A percentile compares a stretch with the other conserved stretches of the same genome.
Evolutionary conservation across 2,113 vertebrate species (phyloP).

Genomic region (Oryzias curvinotus): DNA sequence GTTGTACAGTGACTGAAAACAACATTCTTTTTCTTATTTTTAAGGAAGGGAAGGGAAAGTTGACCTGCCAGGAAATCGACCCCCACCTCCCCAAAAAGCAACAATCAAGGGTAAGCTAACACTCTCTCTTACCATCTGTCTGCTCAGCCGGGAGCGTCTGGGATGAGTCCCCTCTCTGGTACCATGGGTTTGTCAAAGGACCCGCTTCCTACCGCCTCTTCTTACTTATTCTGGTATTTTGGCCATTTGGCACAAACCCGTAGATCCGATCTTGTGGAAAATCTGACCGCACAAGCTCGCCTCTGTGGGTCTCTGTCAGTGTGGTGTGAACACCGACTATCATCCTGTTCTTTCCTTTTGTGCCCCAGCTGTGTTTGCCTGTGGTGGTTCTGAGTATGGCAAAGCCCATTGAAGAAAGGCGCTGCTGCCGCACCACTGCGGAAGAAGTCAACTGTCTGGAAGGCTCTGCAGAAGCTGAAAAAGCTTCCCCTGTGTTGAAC

Average conservation of each 20-base stretch:
- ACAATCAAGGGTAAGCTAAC: constrained; percentile 55
- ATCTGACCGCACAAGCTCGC: constrained; percentile 93
- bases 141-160: not conserved
- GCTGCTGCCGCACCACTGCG: too few relatives aligned
- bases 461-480: too few relatives aligned
- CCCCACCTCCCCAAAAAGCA: constrained; percentile 4
- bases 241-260: constrained; percentile 94
- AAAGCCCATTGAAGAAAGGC: too few relatives aligned
- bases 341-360: constrained; percentile 9
- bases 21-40: constrained; percentile 49
- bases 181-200: too few relatives aligned
- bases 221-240: constrained; percentile 63
- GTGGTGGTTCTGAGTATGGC: not conserved
- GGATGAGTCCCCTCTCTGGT: too few relatives aligned
- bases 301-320: constrained; percentile 99
- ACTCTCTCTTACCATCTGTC: constrained; percentile 21
- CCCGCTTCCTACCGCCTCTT: not conserved
- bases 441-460: too few relatives aligned
- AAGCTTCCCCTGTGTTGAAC: too few relatives aligned
- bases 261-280: constrained; percentile 99
- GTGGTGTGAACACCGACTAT: constrained; percentile 79
- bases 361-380: not conserved
- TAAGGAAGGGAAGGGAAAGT: constrained; percentile 13
- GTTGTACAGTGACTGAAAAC: constrained; percentile 19
- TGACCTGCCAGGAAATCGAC: constrained; percentile 5